Evolutionary conservation across 1,140 invertebrate species (phyloP).

Genomic region (Dolichoris vasculosae): DNA sequence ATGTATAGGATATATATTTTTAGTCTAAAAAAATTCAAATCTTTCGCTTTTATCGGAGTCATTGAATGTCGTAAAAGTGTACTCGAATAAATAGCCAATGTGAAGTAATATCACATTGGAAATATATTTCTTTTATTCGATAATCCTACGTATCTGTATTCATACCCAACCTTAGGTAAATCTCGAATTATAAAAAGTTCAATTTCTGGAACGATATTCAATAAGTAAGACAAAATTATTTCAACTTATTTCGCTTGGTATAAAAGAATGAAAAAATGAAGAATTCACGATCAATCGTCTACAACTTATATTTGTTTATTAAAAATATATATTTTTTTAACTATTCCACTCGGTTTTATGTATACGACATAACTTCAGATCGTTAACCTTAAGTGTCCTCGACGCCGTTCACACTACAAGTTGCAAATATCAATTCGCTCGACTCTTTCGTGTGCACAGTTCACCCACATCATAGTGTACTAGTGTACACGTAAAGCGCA

Average conservation of each 20-base stretch:
- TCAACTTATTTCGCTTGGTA: not conserved
- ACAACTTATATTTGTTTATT: not conserved
- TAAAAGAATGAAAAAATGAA: not conserved
- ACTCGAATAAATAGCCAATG: too few relatives aligned
- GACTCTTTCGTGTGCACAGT: not conserved
- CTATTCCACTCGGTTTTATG: not conserved
- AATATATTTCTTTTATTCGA: too few relatives aligned
- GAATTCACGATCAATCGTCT: not conserved
- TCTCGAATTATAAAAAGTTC: too few relatives aligned
- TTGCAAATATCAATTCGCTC: not conserved
- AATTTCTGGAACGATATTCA: too few relatives aligned
- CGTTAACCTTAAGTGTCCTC: conserved; percentile 26
- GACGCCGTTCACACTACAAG: not conserved
- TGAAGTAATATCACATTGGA: too few relatives aligned
- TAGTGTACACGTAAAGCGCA: not conserved
- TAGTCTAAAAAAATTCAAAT: too few relatives aligned
- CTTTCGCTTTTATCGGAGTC: too few relatives aligned
- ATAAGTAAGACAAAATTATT: too few relatives aligned
- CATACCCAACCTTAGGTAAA: too few relatives aligned
- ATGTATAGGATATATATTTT: too few relatives aligned
- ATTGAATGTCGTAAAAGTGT: too few relatives aligned
- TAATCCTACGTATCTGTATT: too few relatives aligned
- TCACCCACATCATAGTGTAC: not conserved
- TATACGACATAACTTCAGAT: not conserved
- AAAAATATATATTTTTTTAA: not conserved